Conservation (phyloP, 2,888 invertebrate species). For the Leptinotarsa rubiginosa region DNA sequence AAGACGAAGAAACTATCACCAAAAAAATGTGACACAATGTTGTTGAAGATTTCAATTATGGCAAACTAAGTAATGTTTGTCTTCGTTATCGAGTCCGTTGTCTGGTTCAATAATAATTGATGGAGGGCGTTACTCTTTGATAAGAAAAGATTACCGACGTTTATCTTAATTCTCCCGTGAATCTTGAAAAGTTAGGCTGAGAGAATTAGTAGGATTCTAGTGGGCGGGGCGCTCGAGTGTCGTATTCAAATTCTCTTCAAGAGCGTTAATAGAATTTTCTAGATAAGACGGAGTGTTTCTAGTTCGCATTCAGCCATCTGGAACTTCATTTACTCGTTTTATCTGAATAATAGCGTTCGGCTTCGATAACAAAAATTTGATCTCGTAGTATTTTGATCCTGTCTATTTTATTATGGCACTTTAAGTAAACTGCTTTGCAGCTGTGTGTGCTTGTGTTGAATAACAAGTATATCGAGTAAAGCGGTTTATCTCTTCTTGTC, state of each 20-base stretch:
- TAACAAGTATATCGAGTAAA: neutral
- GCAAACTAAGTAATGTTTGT: no score
- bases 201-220: neutral
- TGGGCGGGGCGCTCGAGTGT: neutral
- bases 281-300: neutral
- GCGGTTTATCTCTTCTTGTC: neutral
- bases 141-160: neutral
- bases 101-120: no score
- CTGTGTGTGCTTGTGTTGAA: neutral
- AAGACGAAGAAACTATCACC: no score
- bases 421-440: no score
- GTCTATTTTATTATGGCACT: no score
- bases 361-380: neutral
- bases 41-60: no score
- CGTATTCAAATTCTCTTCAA: neutral
- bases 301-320: neutral
- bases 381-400: neutral
- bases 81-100: no score
- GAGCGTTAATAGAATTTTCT: neutral
- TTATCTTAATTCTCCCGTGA: neutral
- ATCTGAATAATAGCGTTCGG: neutral
- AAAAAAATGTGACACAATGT: no score
- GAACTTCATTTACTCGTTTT: neutral
- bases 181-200: neutral
- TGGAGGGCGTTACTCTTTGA: neutral